Evolutionary conservation across 2,113 vertebrate species (phyloP).

Genomic region (Sorex araneus): DNA sequence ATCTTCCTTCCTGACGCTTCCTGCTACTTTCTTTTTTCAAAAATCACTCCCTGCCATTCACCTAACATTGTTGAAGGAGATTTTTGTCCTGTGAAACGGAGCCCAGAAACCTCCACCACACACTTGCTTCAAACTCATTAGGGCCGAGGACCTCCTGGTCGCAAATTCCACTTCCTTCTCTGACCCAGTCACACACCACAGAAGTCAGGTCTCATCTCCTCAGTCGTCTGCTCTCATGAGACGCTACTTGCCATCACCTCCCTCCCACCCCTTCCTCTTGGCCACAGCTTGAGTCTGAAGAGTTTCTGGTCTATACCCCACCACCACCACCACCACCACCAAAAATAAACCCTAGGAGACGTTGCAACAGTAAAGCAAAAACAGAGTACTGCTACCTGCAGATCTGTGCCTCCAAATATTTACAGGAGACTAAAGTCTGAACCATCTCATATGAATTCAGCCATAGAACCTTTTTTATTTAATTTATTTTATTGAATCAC

Average conservation of each 20-base stretch:
- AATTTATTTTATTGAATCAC: too few species aligned
- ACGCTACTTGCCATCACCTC: neutral
- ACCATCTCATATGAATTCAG: too few species aligned
- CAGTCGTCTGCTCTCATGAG: too few species aligned
- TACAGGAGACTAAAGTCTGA: too few species aligned
- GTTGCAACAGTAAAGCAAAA: too few species aligned
- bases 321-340: neutral
- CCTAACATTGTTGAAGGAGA: too few species aligned
- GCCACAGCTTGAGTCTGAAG: neutral
- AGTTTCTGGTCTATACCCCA: neutral
- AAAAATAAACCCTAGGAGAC: neutral
- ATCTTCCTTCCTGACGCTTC: too few species aligned
- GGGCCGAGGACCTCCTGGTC: neutral
- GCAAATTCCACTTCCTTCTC: neutral
- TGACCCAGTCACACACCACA: neutral
- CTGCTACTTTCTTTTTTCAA: neutral
- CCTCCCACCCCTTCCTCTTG: neutral
- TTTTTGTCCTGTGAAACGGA: neutral
- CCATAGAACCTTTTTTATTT: too few species aligned
- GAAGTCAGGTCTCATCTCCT: too few species aligned
- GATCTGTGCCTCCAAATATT: too few species aligned
- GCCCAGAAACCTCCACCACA: neutral
- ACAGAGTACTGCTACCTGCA: too few species aligned
- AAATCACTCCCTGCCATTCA: neutral
- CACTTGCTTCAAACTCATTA: neutral